phyloP scores from a whole-genome alignment of 1,140 invertebrate genomes.

The Drosophila serrata region DNA sequence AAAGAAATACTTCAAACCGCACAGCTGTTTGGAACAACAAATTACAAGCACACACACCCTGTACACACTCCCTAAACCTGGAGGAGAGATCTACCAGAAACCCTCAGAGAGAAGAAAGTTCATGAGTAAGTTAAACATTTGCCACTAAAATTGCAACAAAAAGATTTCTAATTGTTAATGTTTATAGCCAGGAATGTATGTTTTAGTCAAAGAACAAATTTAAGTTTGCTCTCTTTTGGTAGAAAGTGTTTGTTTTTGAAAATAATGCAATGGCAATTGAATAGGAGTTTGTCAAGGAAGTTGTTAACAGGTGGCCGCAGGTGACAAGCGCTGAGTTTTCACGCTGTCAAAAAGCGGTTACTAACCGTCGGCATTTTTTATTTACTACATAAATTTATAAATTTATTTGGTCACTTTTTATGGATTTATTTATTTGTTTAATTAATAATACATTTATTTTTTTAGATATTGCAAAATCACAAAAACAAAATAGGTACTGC shows the following conservation, averaged over 20 bases:
- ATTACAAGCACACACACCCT: not conserved
- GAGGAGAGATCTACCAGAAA: not conserved
- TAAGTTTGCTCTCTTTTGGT: too few relatives aligned
- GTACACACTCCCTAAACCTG: not conserved
- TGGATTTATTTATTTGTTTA: not conserved
- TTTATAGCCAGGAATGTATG: not conserved
- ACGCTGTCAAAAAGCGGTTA: not conserved
- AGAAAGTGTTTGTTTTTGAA: not conserved
- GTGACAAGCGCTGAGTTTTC: not conserved
- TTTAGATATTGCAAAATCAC: not conserved
- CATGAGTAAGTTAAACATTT: not conserved
- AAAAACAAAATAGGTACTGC: too few relatives aligned
- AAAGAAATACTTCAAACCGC: not conserved
- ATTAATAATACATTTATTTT: not conserved
- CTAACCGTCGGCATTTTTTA: not conserved
- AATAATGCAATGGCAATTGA: not conserved
- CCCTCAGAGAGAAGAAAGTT: not conserved
- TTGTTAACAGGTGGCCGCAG: conserved; percentile 14
- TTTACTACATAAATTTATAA: not conserved
- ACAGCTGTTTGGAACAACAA: conserved; percentile 16
- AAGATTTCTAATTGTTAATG: not conserved
- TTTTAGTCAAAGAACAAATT: too few relatives aligned
- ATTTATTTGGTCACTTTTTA: not conserved
- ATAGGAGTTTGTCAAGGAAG: not conserved
- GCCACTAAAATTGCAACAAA: not conserved